Conservation (phyloP, 2,797 vertebrate species). For the Margarornis squamiger region DNA sequence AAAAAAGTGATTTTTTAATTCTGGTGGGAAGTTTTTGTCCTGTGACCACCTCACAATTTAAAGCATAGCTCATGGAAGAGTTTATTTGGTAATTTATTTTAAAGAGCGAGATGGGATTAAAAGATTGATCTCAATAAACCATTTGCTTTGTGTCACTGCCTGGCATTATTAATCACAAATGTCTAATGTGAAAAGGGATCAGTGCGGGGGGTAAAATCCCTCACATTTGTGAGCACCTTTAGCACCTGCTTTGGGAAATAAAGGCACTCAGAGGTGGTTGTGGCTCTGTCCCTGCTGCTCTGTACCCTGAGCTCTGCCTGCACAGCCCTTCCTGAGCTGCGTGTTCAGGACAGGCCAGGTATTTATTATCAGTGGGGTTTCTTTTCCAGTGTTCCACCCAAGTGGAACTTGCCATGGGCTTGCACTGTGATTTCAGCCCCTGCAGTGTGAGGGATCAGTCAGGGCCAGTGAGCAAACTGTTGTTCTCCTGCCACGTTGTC, state of each 20-base stretch:
- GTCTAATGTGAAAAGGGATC: background rate
- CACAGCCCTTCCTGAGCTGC: too few species aligned
- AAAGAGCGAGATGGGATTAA: conserved; percentile 5
- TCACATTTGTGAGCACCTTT: background rate
- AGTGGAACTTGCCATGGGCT: background rate
- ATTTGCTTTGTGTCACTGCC: background rate
- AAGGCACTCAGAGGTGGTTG: too few species aligned
- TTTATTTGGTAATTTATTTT: conserved; percentile 54
- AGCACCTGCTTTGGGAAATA: too few species aligned
- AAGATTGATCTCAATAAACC: conserved; percentile 48
- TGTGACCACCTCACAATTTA: background rate
- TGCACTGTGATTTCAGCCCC: background rate
- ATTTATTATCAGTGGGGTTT: too few species aligned
- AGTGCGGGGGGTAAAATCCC: background rate
- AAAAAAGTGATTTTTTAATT: background rate
- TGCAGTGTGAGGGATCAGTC: background rate
- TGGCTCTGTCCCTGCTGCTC: too few species aligned
- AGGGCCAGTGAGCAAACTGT: background rate
- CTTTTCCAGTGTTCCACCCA: too few species aligned
- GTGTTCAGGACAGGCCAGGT: too few species aligned
- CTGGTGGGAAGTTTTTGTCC: background rate
- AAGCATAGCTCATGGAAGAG: background rate
- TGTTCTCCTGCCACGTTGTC: background rate
- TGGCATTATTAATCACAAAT: background rate
- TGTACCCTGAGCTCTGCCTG: too few species aligned